phyloP scores from a whole-genome alignment of 2,888 invertebrate species.

The Eristalis pertinax region DNA sequence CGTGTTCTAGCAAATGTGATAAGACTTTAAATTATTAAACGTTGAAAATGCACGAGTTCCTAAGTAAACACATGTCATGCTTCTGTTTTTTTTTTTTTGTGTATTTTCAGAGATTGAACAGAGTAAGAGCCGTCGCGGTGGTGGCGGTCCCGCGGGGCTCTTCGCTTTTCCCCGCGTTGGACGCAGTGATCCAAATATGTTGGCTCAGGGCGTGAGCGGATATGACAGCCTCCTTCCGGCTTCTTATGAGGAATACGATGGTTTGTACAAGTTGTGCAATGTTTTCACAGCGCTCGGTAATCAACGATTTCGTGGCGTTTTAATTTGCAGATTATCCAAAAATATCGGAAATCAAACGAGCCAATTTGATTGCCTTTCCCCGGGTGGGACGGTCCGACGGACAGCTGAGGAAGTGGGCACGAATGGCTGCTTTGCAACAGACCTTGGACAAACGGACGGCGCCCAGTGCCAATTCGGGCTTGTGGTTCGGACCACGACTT shows the following conservation, averaged over 20 bases:
- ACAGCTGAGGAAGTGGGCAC: conserved; percentile 79
- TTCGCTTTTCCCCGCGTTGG: conserved; percentile 86
- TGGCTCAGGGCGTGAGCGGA: conserved; percentile 75
- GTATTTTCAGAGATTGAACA: conserved; percentile 77
- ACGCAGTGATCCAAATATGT: conserved; percentile 81
- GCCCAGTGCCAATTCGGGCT: conserved; percentile 81
- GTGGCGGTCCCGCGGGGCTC: conserved; percentile 84
- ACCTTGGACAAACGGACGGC: conserved; percentile 79
- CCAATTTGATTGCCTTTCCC: conserved; percentile 82
- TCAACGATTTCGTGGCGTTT: background rate
- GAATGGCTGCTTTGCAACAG: conserved; percentile 78
- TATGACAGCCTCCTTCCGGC: conserved; percentile 81
- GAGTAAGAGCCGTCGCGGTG: conserved; percentile 82
- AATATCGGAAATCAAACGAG: conserved; percentile 78
- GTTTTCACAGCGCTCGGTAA: background rate
- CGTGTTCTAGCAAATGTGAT: background rate
- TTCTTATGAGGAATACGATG: conserved; percentile 83
- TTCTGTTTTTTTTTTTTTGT: background rate
- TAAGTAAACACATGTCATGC: background rate
- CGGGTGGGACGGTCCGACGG: conserved; percentile 81
- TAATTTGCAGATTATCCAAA: conserved; percentile 76
- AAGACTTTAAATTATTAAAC: background rate
- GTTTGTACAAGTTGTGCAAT: conserved; percentile 76
- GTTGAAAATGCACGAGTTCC: background rate
- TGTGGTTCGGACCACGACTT: conserved; percentile 88